Conservation (phyloP, 2,888 invertebrate species). For the Suillia variegata region DNA sequence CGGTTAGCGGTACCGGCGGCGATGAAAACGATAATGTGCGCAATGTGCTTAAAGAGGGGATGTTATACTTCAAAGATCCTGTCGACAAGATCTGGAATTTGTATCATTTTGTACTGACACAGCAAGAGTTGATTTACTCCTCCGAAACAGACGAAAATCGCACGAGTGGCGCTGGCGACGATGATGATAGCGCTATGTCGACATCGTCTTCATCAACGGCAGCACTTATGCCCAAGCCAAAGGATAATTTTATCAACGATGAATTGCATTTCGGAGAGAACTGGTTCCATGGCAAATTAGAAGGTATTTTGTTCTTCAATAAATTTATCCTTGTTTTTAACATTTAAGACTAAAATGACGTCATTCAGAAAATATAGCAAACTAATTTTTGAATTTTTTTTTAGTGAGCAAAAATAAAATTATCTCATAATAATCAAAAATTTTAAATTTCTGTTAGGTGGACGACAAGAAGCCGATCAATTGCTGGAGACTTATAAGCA, state of each 20-base stretch:
- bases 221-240: constrained; percentile 63
- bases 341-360: no score
- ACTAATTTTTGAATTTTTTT: no score
- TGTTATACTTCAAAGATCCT: constrained; percentile 86
- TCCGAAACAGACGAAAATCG: constrained; percentile 66
- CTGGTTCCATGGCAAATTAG: constrained; percentile 91
- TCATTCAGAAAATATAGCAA: no score
- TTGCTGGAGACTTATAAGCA: constrained; percentile 74
- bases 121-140: constrained; percentile 81
- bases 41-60: constrained; percentile 87
- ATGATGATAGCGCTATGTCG: constrained; percentile 61
- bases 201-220: constrained; percentile 41
- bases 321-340: no score
- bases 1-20: constrained; percentile 43
- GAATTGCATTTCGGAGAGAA: constrained; percentile 90
- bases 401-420: no score
- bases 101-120: constrained; percentile 90
- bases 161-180: constrained; percentile 67
- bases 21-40: constrained; percentile 77
- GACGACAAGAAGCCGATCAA: constrained; percentile 77
- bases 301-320: constrained; percentile 58
- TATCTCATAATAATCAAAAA: neutral
- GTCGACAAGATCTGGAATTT: constrained; percentile 90
- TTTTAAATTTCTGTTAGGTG: constrained; percentile 57
- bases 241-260: constrained; percentile 76